A percentile compares a stretch with the other conserved stretches of the same genome.
Evolutionary conservation across 2,797 vertebrate genomes (phyloP).

Genomic region (Cossypha heuglini): DNA sequence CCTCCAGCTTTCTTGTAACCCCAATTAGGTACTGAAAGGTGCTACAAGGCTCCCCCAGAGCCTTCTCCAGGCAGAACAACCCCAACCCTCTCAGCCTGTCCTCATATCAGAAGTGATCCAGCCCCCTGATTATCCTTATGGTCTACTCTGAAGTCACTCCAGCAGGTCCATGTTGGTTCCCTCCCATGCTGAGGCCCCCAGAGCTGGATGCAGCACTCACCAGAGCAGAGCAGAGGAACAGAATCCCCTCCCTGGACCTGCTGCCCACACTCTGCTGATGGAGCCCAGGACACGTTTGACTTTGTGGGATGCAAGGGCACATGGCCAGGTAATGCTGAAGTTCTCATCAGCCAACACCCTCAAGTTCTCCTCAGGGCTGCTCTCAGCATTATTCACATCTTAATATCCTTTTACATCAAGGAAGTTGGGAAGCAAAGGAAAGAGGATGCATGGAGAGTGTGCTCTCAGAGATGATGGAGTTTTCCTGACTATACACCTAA

Average conservation of each 20-base stretch:
- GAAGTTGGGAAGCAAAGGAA: neutral
- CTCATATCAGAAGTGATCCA: neutral
- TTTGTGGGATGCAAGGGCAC: neutral
- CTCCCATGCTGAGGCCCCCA: accelerated
- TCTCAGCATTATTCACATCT: neutral
- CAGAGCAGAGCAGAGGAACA: neutral
- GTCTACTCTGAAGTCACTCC: neutral
- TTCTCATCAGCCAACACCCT: neutral
- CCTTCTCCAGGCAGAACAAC: neutral
- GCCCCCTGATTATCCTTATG: accelerated
- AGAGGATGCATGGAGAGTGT: accelerated
- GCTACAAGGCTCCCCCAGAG: neutral
- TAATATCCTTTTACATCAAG: neutral
- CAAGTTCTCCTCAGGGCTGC: neutral
- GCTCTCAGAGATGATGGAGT: neutral
- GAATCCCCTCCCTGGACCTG: too few species aligned
- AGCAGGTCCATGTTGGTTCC: accelerated
- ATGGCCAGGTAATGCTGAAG: accelerated
- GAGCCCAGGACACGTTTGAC: accelerated
- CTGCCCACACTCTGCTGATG: accelerated
- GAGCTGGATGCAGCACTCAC: neutral
- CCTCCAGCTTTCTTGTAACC: too few species aligned
- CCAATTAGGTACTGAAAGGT: neutral
- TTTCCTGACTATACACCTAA: neutral
- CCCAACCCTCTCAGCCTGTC: neutral